Percentiles rank a stretch among this genome's conserved stretches.
These are phyloP conservation scores for Drosophila kepulauana DNA, from an alignment of 1,140 invertebrate genomes.

Conservation along the genomic window DNA sequence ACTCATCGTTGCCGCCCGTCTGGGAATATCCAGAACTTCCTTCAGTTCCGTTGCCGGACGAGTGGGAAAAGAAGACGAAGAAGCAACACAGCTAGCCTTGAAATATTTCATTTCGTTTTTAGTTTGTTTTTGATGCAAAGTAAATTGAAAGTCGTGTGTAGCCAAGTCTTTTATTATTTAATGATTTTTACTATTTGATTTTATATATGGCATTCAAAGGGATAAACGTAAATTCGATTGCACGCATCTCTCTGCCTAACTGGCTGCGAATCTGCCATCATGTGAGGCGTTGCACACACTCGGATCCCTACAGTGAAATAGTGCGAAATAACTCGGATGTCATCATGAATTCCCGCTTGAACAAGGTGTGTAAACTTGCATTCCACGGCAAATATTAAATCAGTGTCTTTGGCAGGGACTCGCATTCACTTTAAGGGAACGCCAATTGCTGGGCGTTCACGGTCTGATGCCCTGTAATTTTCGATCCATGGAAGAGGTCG, in stretches of 20 bases:
- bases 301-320: not conserved
- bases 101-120: not conserved
- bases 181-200: not conserved
- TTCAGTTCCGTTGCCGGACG: not conserved
- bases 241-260: not conserved
- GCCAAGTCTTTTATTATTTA: too few species aligned
- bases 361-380: not conserved
- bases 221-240: not conserved
- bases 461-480: slow-evolving; percentile 93
- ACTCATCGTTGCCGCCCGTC: slow-evolving; percentile 86
- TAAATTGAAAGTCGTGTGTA: not conserved
- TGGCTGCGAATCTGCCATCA: not conserved
- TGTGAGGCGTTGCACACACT: not conserved
- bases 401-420: slow-evolving; percentile 39
- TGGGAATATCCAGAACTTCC: slow-evolving; percentile 49
- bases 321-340: slow-evolving; percentile 2
- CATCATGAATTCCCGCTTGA: not conserved
- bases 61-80: not conserved
- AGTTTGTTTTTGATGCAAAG: not conserved
- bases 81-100: not conserved
- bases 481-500: slow-evolving; percentile 93
- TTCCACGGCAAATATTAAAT: not conserved
- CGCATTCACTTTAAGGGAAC: slow-evolving; percentile 46
- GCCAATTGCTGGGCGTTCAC: slow-evolving; percentile 87
- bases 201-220: not conserved